Conservation (phyloP, 2,888 invertebrate species). For the Papilio elwesi region DNA sequence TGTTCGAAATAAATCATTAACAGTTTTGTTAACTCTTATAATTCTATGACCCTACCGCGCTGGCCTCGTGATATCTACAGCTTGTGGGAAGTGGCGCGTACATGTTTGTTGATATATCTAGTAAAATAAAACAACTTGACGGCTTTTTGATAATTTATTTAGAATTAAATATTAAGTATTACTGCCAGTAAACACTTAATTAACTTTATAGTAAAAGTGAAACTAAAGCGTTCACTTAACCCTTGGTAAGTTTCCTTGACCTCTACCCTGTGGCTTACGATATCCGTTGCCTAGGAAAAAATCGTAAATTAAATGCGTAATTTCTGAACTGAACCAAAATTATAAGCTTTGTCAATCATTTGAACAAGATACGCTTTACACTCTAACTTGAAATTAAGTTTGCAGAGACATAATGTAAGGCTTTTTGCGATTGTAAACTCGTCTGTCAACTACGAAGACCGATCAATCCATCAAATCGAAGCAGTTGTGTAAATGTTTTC, state of each 20-base stretch:
- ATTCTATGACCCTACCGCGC: neutral
- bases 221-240: neutral
- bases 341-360: neutral
- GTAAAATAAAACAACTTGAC: neutral
- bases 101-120: neutral
- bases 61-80: slow-evolving; percentile 2
- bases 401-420: no score
- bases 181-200: neutral
- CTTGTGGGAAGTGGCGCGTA: neutral
- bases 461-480: neutral
- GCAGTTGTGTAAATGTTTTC: slow-evolving; percentile 10
- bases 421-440: no score
- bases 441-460: no score
- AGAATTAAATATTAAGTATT: no score
- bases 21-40: neutral
- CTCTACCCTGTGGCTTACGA: neutral
- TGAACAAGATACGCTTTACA: no score
- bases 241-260: slow-evolving; percentile 3
- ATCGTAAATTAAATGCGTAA: neutral
- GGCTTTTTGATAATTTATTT: neutral
- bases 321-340: neutral
- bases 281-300: neutral
- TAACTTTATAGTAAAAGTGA: neutral
- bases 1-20: neutral
- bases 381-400: no score